Evolutionary conservation across 2,113 vertebrate genomes (phyloP), one percentile per base, ranked within the genome.

Genomic region (Phalacrocorax brasilianus): DNA sequence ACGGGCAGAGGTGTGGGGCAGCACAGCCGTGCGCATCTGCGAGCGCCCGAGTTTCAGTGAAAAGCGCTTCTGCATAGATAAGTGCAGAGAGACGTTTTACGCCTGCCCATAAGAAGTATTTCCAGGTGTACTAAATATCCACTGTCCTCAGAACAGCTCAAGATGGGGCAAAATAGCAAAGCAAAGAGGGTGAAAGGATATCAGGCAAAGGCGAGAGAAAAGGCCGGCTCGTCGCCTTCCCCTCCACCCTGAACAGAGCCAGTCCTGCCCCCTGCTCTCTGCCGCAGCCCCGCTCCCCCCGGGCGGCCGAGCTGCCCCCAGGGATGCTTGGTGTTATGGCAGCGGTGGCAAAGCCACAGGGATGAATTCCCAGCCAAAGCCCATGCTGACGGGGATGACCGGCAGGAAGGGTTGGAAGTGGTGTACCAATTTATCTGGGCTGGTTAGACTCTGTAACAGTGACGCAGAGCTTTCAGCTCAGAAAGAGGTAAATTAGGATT

Each of bases 1-100:
- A 5, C 0, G 15, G 44, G 47, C 33, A 67, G 53, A 50, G 45
- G 40, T n/a, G 50, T 0, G 0, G 42, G 33, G 72, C 53, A 59
- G 42, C 33, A 38, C 8, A 20, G 52, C 58, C 11, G 3, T 2
- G 0, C 1, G 2, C 24, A 2, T 24, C 35, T 38, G 62, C 11
- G 3, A 17, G 66, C 19, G 0, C 59, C 28, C 6, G 6, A 35
- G 42, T 33, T 9, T 45, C 1, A 0, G 35, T 30, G 42, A 35
- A 3, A 3, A 2, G 44, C 52, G 79, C 18, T 56, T 38, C 49
- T 66, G 13, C 11, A 15, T 8, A 26, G 14, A 12, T 21, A 12
- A 0, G 4, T 8, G 28, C 63, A 33, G 26, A 63, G 18, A 68
- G 63, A 17, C 4, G 2, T 26, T 38, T 52, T 24, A 53, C 38